phyloP scores from a whole-genome alignment of 2,888 invertebrate genomes.

The Pomacea canaliculata region DNA sequence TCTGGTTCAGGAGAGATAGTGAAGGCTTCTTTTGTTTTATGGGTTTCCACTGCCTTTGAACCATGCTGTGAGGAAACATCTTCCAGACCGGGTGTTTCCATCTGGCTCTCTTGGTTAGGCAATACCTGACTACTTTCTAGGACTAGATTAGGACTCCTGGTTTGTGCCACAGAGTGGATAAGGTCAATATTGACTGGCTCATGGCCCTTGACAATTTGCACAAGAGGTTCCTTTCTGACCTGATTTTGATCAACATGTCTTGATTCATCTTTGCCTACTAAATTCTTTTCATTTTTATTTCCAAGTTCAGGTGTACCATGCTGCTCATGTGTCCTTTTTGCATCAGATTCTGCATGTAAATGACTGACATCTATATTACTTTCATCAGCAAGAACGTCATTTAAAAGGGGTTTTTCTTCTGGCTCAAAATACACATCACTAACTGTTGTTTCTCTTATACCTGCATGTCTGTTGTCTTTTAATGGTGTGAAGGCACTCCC shows the following conservation, averaged over 20 bases:
- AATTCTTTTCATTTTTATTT: slow-evolving; percentile 1
- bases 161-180: neutral
- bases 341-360: neutral
- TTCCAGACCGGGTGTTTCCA: slow-evolving; percentile 7
- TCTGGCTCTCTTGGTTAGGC: neutral
- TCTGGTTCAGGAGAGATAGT: neutral
- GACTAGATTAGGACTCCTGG: neutral
- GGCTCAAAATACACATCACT: too few relatives aligned
- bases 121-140: slow-evolving; percentile 15
- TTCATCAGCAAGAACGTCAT: neutral
- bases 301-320: neutral
- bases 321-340: neutral
- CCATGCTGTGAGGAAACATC: neutral
- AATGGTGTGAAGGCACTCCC: neutral
- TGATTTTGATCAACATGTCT: slow-evolving; percentile 6
- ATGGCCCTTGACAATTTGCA: neutral
- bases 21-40: neutral
- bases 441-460: too few relatives aligned
- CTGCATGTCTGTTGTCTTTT: too few relatives aligned
- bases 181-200: slow-evolving; percentile 21
- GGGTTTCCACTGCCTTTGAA: neutral
- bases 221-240: neutral
- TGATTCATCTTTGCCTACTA: neutral
- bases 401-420: neutral
- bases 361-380: neutral